Percentiles rank a stretch among this genome's conserved stretches.
These are phyloP conservation scores for Stylophora pistillata DNA, from an alignment of 64 coral and sea anemone genomes.

Conservation along the genomic window DNA sequence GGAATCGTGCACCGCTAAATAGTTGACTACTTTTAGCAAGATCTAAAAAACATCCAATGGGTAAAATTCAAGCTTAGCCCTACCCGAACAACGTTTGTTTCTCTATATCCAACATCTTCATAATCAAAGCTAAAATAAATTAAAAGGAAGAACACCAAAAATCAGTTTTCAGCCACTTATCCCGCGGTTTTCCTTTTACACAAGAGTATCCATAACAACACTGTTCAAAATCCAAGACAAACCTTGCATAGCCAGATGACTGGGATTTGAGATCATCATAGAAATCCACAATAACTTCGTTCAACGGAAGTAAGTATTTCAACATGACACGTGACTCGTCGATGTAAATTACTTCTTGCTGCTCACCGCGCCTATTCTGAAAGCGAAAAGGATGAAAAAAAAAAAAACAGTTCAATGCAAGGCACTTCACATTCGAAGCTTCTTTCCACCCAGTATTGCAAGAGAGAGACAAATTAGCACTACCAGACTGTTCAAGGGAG, in stretches of 20 bases:
- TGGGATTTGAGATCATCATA: constrained; percentile 91
- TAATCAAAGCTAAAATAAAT: constrained; percentile 85
- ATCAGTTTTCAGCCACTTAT: neutral
- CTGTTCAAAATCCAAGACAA: neutral
- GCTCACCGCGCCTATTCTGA: constrained; percentile 81
- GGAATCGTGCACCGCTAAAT: neutral
- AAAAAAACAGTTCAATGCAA: neutral
- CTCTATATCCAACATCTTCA: constrained; percentile 87
- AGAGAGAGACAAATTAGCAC: neutral
- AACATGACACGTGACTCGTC: constrained; percentile 95
- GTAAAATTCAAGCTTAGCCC: neutral
- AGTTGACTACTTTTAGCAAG: neutral
- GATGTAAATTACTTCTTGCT: constrained; percentile 88
- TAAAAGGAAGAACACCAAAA: no score
- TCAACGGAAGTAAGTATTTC: constrained; percentile 87
- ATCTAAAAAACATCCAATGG: neutral
- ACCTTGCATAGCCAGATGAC: constrained; percentile 98
- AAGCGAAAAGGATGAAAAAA: neutral
- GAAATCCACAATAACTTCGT: constrained; percentile 93
- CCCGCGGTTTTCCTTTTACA: neutral
- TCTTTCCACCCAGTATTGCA: no score
- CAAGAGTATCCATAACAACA: neutral
- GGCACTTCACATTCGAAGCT: no score
- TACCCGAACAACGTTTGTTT: constrained; percentile 84
- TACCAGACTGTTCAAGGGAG: no score